phyloP scores from a whole-genome alignment of 2,113 vertebrate species.

The Benthochromis sp. region DNA sequence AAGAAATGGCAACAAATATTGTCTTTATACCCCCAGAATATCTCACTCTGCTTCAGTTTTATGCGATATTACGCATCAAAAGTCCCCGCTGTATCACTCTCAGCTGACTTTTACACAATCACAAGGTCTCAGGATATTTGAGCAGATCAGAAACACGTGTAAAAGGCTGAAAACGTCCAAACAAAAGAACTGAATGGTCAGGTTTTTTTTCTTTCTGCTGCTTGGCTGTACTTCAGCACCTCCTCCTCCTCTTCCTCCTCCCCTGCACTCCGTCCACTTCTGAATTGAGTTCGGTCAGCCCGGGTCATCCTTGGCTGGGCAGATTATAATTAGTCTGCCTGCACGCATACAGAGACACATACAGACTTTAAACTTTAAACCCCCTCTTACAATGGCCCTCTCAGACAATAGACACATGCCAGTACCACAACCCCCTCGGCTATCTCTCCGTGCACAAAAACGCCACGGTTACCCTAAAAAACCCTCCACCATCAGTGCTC shows the following conservation, averaged over 20 bases:
- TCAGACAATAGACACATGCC: constrained; percentile 70
- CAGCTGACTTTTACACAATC: neutral
- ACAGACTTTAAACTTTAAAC: constrained; percentile 61
- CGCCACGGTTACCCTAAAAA: constrained; percentile 8
- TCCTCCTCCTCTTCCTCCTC: neutral
- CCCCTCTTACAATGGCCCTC: constrained; percentile 35
- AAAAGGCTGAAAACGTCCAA: neutral
- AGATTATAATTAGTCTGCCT: constrained; percentile 63
- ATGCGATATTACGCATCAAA: neutral
- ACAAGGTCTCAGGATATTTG: neutral
- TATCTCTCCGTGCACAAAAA: constrained; percentile 22
- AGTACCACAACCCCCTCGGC: constrained; percentile 39
- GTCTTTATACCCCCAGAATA: neutral
- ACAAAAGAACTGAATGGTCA: neutral
- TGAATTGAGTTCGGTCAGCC: constrained; percentile 32
- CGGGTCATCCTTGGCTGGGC: constrained; percentile 51
- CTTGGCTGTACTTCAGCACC: neutral
- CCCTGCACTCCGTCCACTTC: constrained; percentile 14
- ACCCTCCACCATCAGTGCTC: neutral
- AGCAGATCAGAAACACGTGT: neutral
- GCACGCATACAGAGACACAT: constrained; percentile 27
- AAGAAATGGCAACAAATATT: neutral
- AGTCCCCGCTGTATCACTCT: neutral
- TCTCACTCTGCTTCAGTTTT: neutral
- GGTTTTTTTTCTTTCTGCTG: neutral